phyloP scores from a whole-genome alignment of 2,888 invertebrate genomes.

The Lasioglossum zephyrum region DNA sequence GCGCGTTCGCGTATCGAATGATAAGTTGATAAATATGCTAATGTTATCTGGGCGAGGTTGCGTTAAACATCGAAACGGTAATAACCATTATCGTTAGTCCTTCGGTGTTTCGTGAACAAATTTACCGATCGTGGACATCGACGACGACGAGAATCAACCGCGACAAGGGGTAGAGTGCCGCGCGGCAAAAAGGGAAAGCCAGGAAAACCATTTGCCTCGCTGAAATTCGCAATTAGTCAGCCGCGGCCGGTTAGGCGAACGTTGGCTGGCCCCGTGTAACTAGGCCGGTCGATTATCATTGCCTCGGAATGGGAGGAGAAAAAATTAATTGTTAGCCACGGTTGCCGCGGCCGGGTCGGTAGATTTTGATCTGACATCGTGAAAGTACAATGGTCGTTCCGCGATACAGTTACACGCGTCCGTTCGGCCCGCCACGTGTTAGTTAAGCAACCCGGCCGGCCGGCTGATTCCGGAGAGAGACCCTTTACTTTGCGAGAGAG shows the following conservation, averaged over 20 bases:
- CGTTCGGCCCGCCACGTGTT: conserved; percentile 53
- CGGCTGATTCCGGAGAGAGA: conserved; percentile 7
- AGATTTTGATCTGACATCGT: conserved; percentile 65
- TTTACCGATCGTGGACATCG: not conserved
- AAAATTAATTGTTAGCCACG: conserved; percentile 61
- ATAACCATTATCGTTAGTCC: conserved; percentile 40
- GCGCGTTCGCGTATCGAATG: conserved; percentile 33
- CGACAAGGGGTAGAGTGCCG: not conserved
- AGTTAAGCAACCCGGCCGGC: conserved; percentile 48
- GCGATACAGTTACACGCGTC: conserved; percentile 56
- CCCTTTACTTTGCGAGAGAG: not conserved
- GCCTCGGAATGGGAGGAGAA: conserved; percentile 25
- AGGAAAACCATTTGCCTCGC: conserved; percentile 14
- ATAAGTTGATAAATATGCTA: conserved; percentile 69
- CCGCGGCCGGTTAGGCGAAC: not conserved
- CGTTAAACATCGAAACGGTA: conserved; percentile 30
- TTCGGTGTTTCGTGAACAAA: not conserved
- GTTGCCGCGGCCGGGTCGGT: conserved; percentile 41
- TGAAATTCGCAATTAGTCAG: conserved; percentile 60
- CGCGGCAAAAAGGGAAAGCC: conserved; percentile 30
- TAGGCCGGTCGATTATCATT: conserved; percentile 52
- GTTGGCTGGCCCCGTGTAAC: conserved; percentile 22
- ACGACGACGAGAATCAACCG: not conserved
- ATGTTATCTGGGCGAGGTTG: conserved; percentile 57
- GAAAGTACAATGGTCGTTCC: conserved; percentile 66